phyloP scores from a whole-genome alignment of 2,113 vertebrate genomes.

The Colius striatus region DNA sequence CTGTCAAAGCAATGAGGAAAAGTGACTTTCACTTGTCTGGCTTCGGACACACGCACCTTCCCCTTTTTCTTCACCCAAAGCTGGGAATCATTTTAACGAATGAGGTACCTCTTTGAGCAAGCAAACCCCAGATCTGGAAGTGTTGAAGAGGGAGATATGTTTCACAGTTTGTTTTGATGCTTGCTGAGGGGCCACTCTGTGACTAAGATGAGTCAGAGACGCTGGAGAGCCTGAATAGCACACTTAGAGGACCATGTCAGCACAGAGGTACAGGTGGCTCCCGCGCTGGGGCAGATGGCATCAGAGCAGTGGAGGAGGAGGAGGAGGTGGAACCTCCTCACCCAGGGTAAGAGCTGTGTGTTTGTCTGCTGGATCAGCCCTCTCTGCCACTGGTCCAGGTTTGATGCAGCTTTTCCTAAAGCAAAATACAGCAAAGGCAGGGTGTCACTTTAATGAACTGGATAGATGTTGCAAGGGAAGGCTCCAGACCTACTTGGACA shows the following conservation, averaged over 20 bases:
- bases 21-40: neutral
- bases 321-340: neutral
- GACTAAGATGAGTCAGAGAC: neutral
- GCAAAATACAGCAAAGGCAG: neutral
- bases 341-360: rapidly evolving
- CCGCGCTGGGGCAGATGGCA: neutral
- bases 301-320: neutral
- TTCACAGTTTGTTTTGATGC: neutral
- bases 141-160: neutral
- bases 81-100: neutral
- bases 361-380: neutral
- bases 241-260: rapidly evolving
- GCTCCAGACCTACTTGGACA: neutral
- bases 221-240: neutral
- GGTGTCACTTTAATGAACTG: neutral
- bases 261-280: neutral
- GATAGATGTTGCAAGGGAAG: neutral
- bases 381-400: rapidly evolving
- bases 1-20: neutral
- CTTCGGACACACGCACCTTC: neutral
- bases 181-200: neutral
- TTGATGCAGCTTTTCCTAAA: neutral
- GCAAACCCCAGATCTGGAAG: neutral
- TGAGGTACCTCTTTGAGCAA: neutral
- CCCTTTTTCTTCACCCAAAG: neutral